Base-by-base conservation (phyloP, 2,888 invertebrate species). In the Tetragonula carbonaria region DNA sequence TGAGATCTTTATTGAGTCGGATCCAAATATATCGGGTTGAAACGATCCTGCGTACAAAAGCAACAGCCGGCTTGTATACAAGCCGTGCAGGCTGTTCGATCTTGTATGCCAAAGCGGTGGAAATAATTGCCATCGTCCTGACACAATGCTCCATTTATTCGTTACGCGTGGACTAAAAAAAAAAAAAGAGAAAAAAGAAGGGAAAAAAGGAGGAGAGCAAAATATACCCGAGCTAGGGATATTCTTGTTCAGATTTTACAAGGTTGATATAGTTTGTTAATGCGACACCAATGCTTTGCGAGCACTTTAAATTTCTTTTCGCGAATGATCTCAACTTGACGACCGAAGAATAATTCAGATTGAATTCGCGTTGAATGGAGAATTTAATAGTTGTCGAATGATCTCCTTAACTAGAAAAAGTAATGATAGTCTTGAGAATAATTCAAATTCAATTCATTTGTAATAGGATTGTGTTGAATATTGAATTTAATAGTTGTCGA, bases 1-100 rank as follows among this genome's bases (percentile, higher is more conserved):
- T 88, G 89, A 89, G 90, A 89, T 89, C 89, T 89, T 89, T 89
- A 89, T 89, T 89, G 89, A 89, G 86, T 89, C 86, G 78, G 76
- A 77, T 85, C 80, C 83, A 83, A 85, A 88, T 86, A 80, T 84
- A 87, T 89, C 84, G 83, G 67, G 82, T 86, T 89, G 85, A 86
- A 89, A 89, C 82, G 89, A 80, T 73, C 74, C 76, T 33, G 85
- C 62, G 80, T 71, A 77, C 79, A 84, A 85, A 85, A 84, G 85
- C 85, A 73, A 38, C 28, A 28, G 28, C 16, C 73, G 28, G 45
- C 38, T 51, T 59, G 75, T 73, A 8, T 50, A 75, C 82, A 74
- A 57, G 67, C 65, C 62, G 65, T 53, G 67, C 16, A 38, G 55
- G n/a, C 33, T 66, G 86, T 81, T 79, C 85, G 86, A 86, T 86